These are phyloP conservation scores for Nebria salina DNA, from an alignment of 2,888 invertebrate genomes.

Conservation along the genomic window DNA sequence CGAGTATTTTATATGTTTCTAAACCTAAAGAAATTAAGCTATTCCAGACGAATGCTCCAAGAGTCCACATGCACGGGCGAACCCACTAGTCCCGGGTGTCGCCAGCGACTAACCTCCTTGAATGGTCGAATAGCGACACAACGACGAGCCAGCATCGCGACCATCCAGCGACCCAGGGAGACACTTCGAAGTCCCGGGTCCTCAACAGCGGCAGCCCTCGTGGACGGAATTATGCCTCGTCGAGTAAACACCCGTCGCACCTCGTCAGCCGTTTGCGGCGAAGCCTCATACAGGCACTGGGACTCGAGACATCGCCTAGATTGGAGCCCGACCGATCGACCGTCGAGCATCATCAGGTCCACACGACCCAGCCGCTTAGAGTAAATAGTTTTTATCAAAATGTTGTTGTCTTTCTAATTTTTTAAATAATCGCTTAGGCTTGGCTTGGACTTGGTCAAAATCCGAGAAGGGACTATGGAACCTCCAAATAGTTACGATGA, in stretches of 20 bases:
- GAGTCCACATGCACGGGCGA: conserved; percentile 53
- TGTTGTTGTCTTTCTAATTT: background rate
- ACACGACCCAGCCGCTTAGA: conserved; percentile 61
- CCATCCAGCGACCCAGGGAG: conserved; percentile 62
- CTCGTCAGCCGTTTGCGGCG: conserved; percentile 54
- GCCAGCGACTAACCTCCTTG: conserved; percentile 24
- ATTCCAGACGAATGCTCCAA: conserved; percentile 57
- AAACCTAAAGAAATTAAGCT: background rate
- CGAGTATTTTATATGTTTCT: background rate
- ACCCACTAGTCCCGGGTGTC: conserved; percentile 27
- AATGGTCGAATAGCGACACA: conserved; percentile 57
- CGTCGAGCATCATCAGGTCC: conserved; percentile 57
- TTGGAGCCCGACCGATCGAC: conserved; percentile 60
- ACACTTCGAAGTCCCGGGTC: conserved; percentile 52
- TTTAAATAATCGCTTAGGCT: conserved; percentile 53
- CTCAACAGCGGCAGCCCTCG: conserved; percentile 14
- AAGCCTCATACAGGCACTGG: conserved; percentile 57
- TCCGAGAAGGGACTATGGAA: conserved; percentile 57
- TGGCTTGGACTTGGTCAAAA: conserved; percentile 60
- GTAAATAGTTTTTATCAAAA: conserved; percentile 50
- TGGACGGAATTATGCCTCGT: conserved; percentile 8
- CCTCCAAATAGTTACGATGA: conserved; percentile 32
- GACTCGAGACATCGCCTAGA: conserved; percentile 55
- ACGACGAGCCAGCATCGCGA: conserved; percentile 67
- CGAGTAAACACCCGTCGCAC: conserved; percentile 29